Percentiles rank a stretch among this genome's conserved stretches.
Conservation (phyloP, 2,888 invertebrate genomes). For the Leucania comma region DNA sequence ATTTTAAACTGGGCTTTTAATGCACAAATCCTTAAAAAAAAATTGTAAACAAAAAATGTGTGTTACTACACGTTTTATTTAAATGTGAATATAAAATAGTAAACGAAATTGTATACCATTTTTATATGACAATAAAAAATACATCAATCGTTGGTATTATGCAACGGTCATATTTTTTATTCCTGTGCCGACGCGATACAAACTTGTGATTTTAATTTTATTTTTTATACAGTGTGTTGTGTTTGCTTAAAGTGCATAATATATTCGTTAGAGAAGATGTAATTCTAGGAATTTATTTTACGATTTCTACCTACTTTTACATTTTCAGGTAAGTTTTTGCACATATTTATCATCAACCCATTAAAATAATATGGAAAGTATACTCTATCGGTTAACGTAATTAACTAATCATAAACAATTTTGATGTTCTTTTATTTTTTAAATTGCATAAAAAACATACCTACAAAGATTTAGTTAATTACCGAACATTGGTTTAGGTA, state of each 20-base stretch:
- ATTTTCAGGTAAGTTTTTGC: too few relatives aligned
- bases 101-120: constrained; percentile 11
- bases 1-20: neutral
- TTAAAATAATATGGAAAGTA: too few relatives aligned
- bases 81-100: constrained; percentile 39
- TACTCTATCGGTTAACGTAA: too few relatives aligned
- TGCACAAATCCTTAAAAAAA: neutral
- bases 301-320: too few relatives aligned
- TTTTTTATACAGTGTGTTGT: neutral
- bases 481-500: too few relatives aligned
- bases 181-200: neutral
- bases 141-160: constrained; percentile 4
- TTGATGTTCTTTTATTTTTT: too few relatives aligned
- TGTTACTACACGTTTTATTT: constrained; percentile 32
- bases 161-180: neutral
- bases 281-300: neutral
- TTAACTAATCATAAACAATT: too few relatives aligned
- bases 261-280: neutral
- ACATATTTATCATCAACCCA: too few relatives aligned
- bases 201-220: neutral
- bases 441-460: too few relatives aligned
- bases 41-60: constrained; percentile 25
- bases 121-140: constrained; percentile 31
- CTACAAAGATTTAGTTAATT: too few relatives aligned
- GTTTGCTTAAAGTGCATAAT: neutral